Evolutionary conservation across 2,888 invertebrate genomes (phyloP).

Genomic region (Galerucella nymphaeae): DNA sequence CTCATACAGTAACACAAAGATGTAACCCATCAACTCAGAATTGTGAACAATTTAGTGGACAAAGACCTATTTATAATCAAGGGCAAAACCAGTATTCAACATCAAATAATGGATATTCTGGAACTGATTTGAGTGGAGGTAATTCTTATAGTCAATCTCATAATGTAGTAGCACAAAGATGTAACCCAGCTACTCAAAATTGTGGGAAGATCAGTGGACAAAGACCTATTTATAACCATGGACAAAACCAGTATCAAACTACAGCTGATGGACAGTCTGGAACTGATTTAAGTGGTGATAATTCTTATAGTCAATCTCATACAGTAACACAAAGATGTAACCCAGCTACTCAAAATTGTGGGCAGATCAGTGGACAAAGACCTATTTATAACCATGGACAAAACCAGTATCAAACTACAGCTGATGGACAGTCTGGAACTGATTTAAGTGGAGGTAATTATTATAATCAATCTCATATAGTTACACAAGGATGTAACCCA

Average conservation of each 20-base stretch:
- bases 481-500: constrained; percentile 21
- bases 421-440: not conserved
- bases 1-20: constrained; percentile 5
- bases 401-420: not conserved
- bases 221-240: constrained; percentile 5
- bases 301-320: not conserved
- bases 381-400: not conserved
- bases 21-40: constrained; percentile 41
- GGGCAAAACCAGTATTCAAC: not conserved
- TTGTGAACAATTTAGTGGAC: constrained; percentile 24
- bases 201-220: constrained; percentile 24
- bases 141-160: not conserved
- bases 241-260: not conserved
- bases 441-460: not conserved
- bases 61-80: not conserved
- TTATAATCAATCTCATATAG: not conserved
- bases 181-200: constrained; percentile 38
- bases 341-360: constrained; percentile 28
- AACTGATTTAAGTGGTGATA: not conserved
- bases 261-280: not conserved
- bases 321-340: constrained; percentile 11
- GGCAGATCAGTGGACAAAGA: constrained; percentile 1
- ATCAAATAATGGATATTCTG: not conserved
- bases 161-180: constrained; percentile 1
- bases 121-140: not conserved